A percentile compares a stretch with the other conserved stretches of the same genome.
These are phyloP conservation scores for Larimichthys polyactis DNA, from an alignment of 2,113 vertebrate genomes.

Conservation along the genomic window DNA sequence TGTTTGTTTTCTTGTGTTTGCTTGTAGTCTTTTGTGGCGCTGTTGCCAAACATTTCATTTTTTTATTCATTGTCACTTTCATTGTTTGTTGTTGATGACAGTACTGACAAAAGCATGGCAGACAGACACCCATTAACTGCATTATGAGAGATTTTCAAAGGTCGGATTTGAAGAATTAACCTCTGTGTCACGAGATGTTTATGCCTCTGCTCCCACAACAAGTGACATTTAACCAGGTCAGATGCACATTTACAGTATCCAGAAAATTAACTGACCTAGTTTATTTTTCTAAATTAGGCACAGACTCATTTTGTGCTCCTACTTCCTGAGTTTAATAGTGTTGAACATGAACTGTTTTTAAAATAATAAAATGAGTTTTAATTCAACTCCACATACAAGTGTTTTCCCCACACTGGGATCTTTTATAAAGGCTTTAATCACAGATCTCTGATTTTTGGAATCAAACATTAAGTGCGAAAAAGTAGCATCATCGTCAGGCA, in stretches of 20 bases:
- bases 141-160: not conserved
- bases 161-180: not conserved
- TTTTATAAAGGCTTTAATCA: not conserved
- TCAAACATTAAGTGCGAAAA: not conserved
- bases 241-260: not conserved
- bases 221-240: not conserved
- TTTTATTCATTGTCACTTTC: not conserved
- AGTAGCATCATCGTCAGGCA: constrained; percentile 3
- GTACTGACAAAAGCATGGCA: not conserved
- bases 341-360: not conserved
- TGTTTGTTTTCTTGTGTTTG: not conserved
- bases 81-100: not conserved
- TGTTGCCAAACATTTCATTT: not conserved
- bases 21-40: not conserved
- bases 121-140: not conserved
- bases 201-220: not conserved
- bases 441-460: constrained; percentile 1
- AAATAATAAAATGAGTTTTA: too few relatives aligned
- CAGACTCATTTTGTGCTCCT: not conserved
- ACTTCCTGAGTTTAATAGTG: not conserved
- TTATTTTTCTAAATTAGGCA: not conserved
- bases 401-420: too few relatives aligned
- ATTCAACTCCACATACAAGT: not conserved
- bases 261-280: too few relatives aligned
- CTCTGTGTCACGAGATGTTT: not conserved